Evolutionary conservation across 2,797 vertebrate species (phyloP), one percentile per base, ranked within the genome.

Genomic region (Odontamblyopus rebecca): DNA sequence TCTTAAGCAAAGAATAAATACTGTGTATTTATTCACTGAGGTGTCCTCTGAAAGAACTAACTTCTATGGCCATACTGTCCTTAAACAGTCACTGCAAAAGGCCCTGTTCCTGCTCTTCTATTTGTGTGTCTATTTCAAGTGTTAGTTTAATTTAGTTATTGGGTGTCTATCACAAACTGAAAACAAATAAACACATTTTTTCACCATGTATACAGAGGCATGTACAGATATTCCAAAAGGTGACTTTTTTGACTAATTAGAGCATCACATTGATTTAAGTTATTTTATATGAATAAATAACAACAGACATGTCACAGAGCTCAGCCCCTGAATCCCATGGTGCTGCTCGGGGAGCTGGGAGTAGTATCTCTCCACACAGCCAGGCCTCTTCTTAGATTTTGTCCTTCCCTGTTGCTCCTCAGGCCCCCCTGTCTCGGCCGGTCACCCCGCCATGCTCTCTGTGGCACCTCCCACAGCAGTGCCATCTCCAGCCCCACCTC

Each of bases 381-480:
- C 26, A 30, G 41, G 41, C 26, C 26, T 29, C 41, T 66, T 50
- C 63, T 68, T 35, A 68, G 53, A 68, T 23, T 56, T 78, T 84
- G 77, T 82, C 81, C 32, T 27, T 66, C 26, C 44, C 64, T 66
- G 64, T 66, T 26, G 44, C 41, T 66, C 27, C 26, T 48, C 44
- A 96, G 96, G 95, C 89, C 95, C 96, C 67, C 86, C 93, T 51
- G 91, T 98, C 82, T 96, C 96, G 70, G 92, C 96, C 59, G 95
- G 96, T 83, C 96, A 98, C 86, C 96, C 95, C 26, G 91, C 95
- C 63, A 85, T 89, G 89, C 91, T 90, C 1, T 92, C 90, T 71
- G 88, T 92, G 71, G 87, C 92, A 0, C 89, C 94, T 65, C 93
- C 94, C 63, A 91, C 95, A 67, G 94, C 92, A 0, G 93, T 89